A percentile compares a stretch with the other conserved stretches of the same genome.
These are phyloP conservation scores for Ommatoiulus sabulosus DNA, from an alignment of 2,888 invertebrate genomes.

Conservation along the genomic window DNA sequence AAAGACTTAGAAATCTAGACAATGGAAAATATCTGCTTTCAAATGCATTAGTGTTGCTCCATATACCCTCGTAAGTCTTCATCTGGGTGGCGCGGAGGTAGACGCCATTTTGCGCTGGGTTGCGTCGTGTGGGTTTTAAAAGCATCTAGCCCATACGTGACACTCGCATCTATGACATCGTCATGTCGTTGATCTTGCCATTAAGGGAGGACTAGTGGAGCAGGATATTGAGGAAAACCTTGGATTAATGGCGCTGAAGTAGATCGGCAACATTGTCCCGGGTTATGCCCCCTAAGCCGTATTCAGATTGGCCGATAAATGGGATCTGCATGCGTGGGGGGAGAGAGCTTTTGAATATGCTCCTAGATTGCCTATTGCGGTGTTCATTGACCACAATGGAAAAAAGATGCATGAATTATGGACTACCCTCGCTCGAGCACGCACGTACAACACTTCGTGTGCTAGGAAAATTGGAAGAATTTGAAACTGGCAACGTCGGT, in stretches of 20 bases:
- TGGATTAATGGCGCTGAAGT: background rate
- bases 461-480: background rate
- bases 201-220: constrained; percentile 14
- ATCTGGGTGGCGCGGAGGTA: constrained; percentile 6
- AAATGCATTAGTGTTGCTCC: constrained; percentile 44
- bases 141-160: background rate
- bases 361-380: background rate
- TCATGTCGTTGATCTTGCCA: constrained; percentile 5
- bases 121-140: constrained; percentile 2
- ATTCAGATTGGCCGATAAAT: background rate
- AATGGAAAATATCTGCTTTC: constrained; percentile 45
- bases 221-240: constrained; percentile 16
- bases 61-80: constrained; percentile 41
- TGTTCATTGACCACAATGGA: background rate
- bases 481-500: too few relatives aligned
- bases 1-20: constrained; percentile 44
- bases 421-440: background rate
- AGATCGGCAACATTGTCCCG: background rate
- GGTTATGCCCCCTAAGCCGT: constrained; percentile 8
- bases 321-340: background rate
- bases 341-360: background rate
- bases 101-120: background rate
- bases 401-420: background rate
- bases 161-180: constrained; percentile 4
- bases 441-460: background rate